Base-by-base conservation (phyloP, 2,888 invertebrate species). In the Rhorus exstirpatorius region DNA sequence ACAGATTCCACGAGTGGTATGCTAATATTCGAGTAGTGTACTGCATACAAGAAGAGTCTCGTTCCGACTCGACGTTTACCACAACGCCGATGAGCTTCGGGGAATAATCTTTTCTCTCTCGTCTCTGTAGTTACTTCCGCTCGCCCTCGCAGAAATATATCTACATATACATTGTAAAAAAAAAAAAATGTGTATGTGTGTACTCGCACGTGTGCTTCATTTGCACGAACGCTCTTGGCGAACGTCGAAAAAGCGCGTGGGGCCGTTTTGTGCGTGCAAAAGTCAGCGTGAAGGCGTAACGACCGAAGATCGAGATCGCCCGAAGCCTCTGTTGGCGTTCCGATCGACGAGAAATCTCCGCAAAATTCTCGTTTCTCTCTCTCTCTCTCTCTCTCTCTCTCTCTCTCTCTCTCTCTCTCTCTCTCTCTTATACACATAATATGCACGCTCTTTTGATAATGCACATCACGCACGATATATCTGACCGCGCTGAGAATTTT, bases 271-370 rank as follows among this genome's bases (percentile, higher is more conserved):
- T 85, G 88, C 88, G 88, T 89, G 90, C 89, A 86, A 89, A 88
- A 92, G 90, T 87, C 91, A 91, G 92, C 90, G 92, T 91, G 89
- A 92, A 91, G 91, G 88, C 89, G 88, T 91, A 91, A 92, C 91
- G 89, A 92, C 87, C 89, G 86, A 53, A 24, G 89, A 89, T 90
- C 88, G 88, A 58, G 70, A 82, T 75, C 38, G 81, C 81, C 81
- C 49, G 55, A 35, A 82, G 81, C 78, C 41, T 58, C 31, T 19
- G 81, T 81, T 85, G 84, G 76, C 76, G 68, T 83, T 79, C 86
- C 67, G 76, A 91, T 88, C 87, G 81, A 85, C 84, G 86, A 86
- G 87, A 85, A 84, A 86, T 85, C 87, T 82, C 75, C 26, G 46
- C 35, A 31, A 71, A 65, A 72, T 14, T 76, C 58, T 35, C 12